Conservation (phyloP, 2,888 invertebrate species). For the Sphaerophoria taeniata region DNA sequence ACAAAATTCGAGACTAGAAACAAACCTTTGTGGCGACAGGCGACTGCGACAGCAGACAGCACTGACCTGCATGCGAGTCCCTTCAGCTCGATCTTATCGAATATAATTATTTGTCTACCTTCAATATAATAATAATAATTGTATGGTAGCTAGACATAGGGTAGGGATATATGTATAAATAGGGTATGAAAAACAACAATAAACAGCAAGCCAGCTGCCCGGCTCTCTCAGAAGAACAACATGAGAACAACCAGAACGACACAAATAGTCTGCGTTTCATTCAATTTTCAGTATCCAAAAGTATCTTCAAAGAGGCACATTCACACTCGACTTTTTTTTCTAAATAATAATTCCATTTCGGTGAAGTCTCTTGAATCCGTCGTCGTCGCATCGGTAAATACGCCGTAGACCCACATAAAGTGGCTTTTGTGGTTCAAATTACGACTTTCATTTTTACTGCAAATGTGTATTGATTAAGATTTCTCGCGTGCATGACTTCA, state of each 20-base stretch:
- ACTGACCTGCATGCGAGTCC: neutral
- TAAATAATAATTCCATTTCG: neutral
- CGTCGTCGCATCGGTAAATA: neutral
- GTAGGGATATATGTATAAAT: neutral
- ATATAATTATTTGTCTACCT: too few species aligned
- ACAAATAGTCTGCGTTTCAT: constrained; percentile 8
- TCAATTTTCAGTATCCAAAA: constrained; percentile 1
- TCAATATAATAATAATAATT: neutral
- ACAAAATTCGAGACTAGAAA: too few species aligned
- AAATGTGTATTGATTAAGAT: constrained; percentile 1
- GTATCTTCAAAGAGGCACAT: neutral
- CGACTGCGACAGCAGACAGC: neutral
- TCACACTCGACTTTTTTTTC: neutral
- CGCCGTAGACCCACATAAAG: neutral
- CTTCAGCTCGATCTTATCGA: neutral
- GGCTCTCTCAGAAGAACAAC: neutral
- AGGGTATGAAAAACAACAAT: too few species aligned
- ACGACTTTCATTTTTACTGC: constrained; percentile 47
- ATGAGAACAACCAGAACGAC: neutral
- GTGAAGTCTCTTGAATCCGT: neutral
- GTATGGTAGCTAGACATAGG: neutral
- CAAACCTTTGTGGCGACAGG: too few species aligned
- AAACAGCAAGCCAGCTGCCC: neutral
- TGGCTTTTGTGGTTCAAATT: neutral
- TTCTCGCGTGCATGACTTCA: constrained; percentile 51